phyloP scores from a whole-genome alignment of 1,140 invertebrate genomes.

The Drosophila kepulauana region DNA sequence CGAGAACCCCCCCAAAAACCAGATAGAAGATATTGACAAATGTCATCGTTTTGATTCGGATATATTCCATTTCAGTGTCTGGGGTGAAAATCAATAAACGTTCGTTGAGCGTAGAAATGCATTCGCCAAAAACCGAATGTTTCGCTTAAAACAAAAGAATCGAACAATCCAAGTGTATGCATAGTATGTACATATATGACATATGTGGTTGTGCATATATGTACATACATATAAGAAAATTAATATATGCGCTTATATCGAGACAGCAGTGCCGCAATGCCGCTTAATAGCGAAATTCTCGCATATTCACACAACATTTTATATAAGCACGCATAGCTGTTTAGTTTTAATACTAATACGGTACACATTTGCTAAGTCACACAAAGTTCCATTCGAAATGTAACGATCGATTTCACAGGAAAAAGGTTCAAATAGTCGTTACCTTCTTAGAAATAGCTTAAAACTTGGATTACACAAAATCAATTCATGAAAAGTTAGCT shows the following conservation, averaged over 20 bases:
- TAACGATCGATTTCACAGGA: neutral
- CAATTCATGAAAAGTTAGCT: no score
- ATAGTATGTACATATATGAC: conserved; percentile 20
- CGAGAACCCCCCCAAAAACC: neutral
- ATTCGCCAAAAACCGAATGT: conserved; percentile 10
- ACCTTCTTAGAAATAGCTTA: no score
- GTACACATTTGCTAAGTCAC: neutral
- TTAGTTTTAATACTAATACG: conserved; percentile 2
- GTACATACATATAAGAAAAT: conserved; percentile 19
- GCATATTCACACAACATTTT: neutral
- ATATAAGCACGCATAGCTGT: conserved; percentile 10
- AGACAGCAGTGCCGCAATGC: conserved; percentile 12
- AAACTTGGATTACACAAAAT: no score
- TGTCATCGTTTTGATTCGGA: conserved; percentile 13
- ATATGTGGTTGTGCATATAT: neutral
- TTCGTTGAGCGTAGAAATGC: conserved; percentile 24
- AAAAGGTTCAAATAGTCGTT: no score
- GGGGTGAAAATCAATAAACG: conserved; percentile 54
- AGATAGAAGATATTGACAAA: conserved; percentile 28
- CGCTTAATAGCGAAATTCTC: conserved; percentile 12
- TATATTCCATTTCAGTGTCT: conserved; percentile 1
- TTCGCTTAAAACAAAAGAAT: conserved; percentile 25
- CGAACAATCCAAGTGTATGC: conserved; percentile 13
- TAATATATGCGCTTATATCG: conserved; percentile 26
- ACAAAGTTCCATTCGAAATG: neutral